These are phyloP conservation scores for Camponotus vicinus DNA, from an alignment of 1,140 invertebrate genomes.

Conservation along the genomic window DNA sequence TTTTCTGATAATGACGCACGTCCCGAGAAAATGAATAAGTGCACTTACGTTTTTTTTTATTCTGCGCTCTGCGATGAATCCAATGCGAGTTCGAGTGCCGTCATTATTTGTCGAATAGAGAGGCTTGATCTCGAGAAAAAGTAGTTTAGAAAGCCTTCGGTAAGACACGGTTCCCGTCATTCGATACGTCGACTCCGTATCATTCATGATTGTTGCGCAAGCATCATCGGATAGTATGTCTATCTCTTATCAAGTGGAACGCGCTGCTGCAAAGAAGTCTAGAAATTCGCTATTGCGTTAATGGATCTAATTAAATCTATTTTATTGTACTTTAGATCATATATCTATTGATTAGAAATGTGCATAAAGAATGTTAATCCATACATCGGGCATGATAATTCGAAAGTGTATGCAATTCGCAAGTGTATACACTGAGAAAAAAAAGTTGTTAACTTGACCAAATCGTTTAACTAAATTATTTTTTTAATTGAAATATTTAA, in stretches of 20 bases:
- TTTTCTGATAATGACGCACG: background rate
- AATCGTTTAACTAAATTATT: no score
- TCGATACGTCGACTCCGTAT: constrained; percentile 60
- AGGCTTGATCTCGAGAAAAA: constrained; percentile 61
- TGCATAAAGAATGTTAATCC: background rate
- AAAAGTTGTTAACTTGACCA: no score
- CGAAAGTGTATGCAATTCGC: background rate
- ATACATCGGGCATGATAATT: background rate
- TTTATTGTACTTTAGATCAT: constrained; percentile 3
- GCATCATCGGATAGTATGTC: constrained; percentile 29
- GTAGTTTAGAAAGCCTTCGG: constrained; percentile 61
- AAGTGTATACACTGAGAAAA: background rate
- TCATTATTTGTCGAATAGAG: background rate
- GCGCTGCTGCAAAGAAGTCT: background rate
- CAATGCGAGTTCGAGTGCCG: constrained; percentile 9
- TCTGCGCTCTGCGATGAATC: background rate
- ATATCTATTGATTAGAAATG: background rate
- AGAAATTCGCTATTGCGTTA: constrained; percentile 1
- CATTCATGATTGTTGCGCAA: constrained; percentile 64
- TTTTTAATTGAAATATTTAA: no score
- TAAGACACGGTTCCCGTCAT: constrained; percentile 44
- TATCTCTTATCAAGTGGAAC: constrained; percentile 14
- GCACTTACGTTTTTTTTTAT: background rate
- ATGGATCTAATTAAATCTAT: constrained; percentile 1
- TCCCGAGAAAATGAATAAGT: constrained; percentile 10